These are phyloP conservation scores for Stichodactyla mertensii DNA, from an alignment of 64 coral and sea anemone species.

Conservation along the genomic window DNA sequence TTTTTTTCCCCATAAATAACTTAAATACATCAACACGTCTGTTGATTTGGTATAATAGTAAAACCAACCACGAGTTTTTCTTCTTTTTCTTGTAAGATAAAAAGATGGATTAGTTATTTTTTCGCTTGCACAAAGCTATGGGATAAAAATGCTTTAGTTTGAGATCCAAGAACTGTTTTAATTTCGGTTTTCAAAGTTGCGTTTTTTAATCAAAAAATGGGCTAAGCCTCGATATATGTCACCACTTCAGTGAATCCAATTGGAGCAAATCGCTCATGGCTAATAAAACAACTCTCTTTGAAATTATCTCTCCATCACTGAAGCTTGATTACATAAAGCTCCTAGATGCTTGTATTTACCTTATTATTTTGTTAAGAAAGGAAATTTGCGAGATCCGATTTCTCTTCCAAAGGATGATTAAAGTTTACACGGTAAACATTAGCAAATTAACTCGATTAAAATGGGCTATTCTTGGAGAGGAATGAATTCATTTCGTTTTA, in stretches of 20 bases:
- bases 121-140: not conserved
- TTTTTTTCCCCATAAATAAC: not conserved
- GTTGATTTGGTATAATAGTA: not conserved
- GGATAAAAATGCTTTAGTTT: not conserved
- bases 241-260: not conserved
- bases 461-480: not conserved
- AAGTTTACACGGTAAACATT: slow-evolving; percentile 3
- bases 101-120: not conserved
- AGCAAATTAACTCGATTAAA: slow-evolving; percentile 15
- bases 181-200: too few relatives aligned
- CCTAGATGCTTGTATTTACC: not conserved
- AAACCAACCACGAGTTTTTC: not conserved
- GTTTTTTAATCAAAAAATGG: not conserved
- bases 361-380: not conserved
- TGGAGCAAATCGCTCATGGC: not conserved
- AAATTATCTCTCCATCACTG: not conserved
- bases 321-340: slow-evolving; percentile 1
- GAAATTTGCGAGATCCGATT: slow-evolving; percentile 13
- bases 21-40: slow-evolving; percentile 15
- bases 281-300: not conserved
- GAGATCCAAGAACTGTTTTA: too few relatives aligned
- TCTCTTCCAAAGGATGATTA: slow-evolving; percentile 2
- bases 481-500: not conserved
- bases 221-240: not conserved
- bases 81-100: not conserved